Base-by-base conservation (phyloP, 2,888 invertebrate genomes). In the Lucinisca nassula region DNA sequence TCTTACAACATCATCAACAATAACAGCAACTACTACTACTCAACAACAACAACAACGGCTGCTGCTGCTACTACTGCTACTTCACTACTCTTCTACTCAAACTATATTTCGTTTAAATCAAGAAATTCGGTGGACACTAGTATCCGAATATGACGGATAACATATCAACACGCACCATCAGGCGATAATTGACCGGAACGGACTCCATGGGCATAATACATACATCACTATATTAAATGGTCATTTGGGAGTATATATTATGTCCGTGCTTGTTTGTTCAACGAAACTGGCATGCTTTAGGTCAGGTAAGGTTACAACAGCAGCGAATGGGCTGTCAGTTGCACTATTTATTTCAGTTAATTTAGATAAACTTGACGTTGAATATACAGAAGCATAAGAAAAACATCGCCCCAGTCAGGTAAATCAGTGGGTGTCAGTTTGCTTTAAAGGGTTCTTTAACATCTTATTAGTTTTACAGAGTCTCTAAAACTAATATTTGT, bases 321-420 rank as follows among this genome's bases (percentile, higher is more conserved):
- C 67, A 67, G 67, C 30, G 17, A 32, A 67, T 35, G 67, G 67
- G 2, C 67, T 67, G 67, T 67, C 67, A 67, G 67, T 67, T 67
- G 12, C 67, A 35, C 2, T 67, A 67, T 67, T 67, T 67, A 67
- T 67, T 35, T 67, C 67, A n/a, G 30, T 61, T 61, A 67, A 67
- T 67, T 67, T 67, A 67, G 67, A 67, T 67, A 67, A 67, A 67
- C 35, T 35, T 67, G 67, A 67, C 67, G 35, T 67, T 67, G 12
- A 67, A 10, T 30, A 35, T 67, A 35, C 67, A 67, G 67, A 67
- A 67, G 67, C 67, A 35, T 67, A 67, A n/a, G 32, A 67, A 67
- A 67, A 67, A 67, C 67, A 67, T 35, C 67, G 35, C 32, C 67
- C n/a, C 67, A 35, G 12, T 67, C 67, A 67, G 21, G 12, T 67